These are phyloP conservation scores for Bettongia penicillata DNA, from an alignment of 2,113 vertebrate genomes.

Conservation along the genomic window DNA sequence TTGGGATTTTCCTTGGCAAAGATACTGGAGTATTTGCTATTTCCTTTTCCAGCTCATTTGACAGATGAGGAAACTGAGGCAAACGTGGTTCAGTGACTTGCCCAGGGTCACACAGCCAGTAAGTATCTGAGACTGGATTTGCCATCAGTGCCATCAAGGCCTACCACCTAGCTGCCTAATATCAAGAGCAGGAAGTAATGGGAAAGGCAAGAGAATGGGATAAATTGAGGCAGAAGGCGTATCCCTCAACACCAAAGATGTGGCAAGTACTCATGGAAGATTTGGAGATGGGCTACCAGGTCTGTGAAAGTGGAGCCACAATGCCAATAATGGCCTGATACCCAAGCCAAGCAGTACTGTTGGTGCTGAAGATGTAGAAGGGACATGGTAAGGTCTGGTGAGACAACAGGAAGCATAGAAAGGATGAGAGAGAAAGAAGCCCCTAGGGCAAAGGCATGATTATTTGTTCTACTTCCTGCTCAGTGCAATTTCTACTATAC, in stretches of 20 bases:
- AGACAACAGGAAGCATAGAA: neutral
- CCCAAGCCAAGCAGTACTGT: neutral
- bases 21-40: neutral
- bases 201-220: neutral
- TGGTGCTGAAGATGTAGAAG: neutral
- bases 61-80: neutral
- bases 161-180: neutral
- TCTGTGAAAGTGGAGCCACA: neutral
- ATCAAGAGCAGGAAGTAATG: neutral
- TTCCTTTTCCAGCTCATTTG: neutral
- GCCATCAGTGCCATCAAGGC: neutral
- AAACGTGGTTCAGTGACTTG: neutral
- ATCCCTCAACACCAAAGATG: neutral
- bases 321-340: neutral
- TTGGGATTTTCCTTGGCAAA: neutral
- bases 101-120: neutral
- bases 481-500: rapidly evolving
- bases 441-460: neutral
- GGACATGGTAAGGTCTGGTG: neutral
- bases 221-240: neutral
- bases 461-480: neutral
- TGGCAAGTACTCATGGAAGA: neutral
- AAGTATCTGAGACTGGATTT: neutral
- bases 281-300: neutral
- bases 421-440: neutral